These are phyloP conservation scores for Bubo blakistoni DNA, from an alignment of 2,113 vertebrate genomes.

Conservation along the genomic window DNA sequence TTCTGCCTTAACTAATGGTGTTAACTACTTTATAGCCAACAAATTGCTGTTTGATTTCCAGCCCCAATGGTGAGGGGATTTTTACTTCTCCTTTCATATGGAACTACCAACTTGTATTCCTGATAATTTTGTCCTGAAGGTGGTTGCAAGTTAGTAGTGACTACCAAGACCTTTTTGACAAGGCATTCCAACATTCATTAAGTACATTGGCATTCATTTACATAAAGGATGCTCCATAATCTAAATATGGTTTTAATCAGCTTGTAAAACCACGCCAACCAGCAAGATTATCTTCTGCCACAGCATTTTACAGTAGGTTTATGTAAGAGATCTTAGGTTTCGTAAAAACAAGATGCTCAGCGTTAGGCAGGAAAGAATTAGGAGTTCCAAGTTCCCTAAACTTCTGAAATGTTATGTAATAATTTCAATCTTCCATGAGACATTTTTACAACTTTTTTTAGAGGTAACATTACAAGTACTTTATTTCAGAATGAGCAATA, in stretches of 20 bases:
- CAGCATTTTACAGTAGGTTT: not conserved
- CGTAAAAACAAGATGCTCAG: not conserved
- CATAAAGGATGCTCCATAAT: not conserved
- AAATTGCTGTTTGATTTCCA: not conserved
- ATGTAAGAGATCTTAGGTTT: not conserved
- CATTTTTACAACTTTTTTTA: not conserved
- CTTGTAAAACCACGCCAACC: not conserved
- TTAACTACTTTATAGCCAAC: not conserved
- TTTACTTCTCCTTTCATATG: not conserved
- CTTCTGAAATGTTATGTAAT: not conserved
- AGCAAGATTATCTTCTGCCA: not conserved
- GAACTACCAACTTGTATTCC: not conserved
- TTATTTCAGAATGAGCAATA: not conserved
- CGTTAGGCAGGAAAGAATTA: not conserved
- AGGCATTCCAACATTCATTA: not conserved
- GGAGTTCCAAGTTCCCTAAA: not conserved
- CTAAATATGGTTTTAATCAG: not conserved
- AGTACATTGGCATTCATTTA: not conserved
- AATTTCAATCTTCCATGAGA: not conserved
- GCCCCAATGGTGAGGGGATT: fast-evolving
- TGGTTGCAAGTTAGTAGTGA: not conserved
- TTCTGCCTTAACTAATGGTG: not conserved
- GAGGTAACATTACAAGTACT: not conserved
- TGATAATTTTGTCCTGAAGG: not conserved
- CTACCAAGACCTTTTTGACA: not conserved